Percentiles rank a stretch among this genome's conserved stretches.
Conservation (phyloP, 2,888 invertebrate species). For the Drosophila lacicola region DNA sequence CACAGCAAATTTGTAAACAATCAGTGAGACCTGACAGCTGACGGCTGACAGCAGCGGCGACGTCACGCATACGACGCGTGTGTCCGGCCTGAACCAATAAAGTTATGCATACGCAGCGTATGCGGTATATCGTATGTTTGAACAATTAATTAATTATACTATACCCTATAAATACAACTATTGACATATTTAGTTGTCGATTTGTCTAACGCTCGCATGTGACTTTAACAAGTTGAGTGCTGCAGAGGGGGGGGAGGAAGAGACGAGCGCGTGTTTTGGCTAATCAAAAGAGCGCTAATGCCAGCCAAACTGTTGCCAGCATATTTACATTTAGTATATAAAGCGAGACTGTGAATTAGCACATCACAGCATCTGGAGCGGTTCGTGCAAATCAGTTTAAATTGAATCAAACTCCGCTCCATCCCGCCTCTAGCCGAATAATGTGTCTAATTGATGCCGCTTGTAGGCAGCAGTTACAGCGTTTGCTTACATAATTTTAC, state of each 20-base stretch:
- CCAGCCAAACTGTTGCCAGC: constrained; percentile 6
- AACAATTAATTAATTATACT: constrained; percentile 29
- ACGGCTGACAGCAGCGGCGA: not conserved
- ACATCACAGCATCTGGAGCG: constrained; percentile 26
- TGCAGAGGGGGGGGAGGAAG: not conserved
- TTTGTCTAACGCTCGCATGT: constrained; percentile 31
- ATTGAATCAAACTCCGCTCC: constrained; percentile 37
- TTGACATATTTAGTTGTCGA: constrained; percentile 33
- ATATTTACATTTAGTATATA: constrained; percentile 26
- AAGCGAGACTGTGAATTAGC: constrained; percentile 39
- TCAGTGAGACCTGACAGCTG: not conserved
- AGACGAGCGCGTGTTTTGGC: constrained; percentile 17
- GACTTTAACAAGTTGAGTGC: constrained; percentile 29
- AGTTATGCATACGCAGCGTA: constrained; percentile 47
- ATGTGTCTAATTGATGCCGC: constrained; percentile 32
- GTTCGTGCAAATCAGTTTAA: constrained; percentile 38
- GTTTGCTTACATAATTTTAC: constrained; percentile 48
- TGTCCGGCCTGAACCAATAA: constrained; percentile 15
- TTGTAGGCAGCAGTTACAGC: constrained; percentile 14
- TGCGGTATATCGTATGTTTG: constrained; percentile 18
- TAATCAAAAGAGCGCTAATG: constrained; percentile 19
- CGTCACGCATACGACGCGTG: constrained; percentile 19
- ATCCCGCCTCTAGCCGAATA: constrained; percentile 20
- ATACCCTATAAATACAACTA: constrained; percentile 14
- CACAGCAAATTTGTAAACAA: constrained; percentile 3